phyloP scores from a whole-genome alignment of 2,113 vertebrate species.

The Aviceda subcristata region DNA sequence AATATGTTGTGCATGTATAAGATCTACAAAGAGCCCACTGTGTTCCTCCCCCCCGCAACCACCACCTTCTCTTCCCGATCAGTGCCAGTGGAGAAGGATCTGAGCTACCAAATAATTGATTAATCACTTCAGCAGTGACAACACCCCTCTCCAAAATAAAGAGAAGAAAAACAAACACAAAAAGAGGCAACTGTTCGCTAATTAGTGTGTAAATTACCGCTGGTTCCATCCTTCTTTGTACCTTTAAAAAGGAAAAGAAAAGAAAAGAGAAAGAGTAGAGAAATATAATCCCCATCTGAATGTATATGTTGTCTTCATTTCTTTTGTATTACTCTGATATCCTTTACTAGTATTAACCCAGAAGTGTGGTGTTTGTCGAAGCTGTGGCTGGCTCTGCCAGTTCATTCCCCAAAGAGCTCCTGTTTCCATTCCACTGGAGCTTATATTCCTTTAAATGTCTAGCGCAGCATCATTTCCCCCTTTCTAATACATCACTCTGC shows the following conservation, averaged over 20 bases:
- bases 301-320: constrained; percentile 63
- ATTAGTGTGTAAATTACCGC: constrained; percentile 78
- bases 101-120: constrained; percentile 77
- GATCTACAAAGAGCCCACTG: constrained; percentile 78
- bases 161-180: constrained; percentile 71
- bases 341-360: constrained; percentile 58
- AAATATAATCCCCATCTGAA: constrained; percentile 63
- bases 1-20: constrained; percentile 77
- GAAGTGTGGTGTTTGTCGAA: constrained; percentile 65
- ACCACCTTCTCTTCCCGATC: constrained; percentile 61
- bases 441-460: constrained; percentile 78
- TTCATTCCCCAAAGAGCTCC: constrained; percentile 74
- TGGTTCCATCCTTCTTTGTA: constrained; percentile 73
- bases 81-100: constrained; percentile 64
- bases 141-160: constrained; percentile 57
- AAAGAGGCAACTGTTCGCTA: constrained; percentile 72
- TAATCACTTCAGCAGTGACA: constrained; percentile 72
- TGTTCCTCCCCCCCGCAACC: constrained; percentile 60
- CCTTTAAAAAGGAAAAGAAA: constrained; percentile 1
- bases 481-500: constrained; percentile 71
- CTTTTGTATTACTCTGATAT: constrained; percentile 62
- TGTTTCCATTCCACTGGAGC: constrained; percentile 77
- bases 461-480: constrained; percentile 68
- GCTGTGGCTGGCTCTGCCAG: constrained; percentile 60
- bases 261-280: constrained; percentile 6